Evolutionary conservation across 2,888 invertebrate species (phyloP).

Genomic region (Harpalus rubripes): DNA sequence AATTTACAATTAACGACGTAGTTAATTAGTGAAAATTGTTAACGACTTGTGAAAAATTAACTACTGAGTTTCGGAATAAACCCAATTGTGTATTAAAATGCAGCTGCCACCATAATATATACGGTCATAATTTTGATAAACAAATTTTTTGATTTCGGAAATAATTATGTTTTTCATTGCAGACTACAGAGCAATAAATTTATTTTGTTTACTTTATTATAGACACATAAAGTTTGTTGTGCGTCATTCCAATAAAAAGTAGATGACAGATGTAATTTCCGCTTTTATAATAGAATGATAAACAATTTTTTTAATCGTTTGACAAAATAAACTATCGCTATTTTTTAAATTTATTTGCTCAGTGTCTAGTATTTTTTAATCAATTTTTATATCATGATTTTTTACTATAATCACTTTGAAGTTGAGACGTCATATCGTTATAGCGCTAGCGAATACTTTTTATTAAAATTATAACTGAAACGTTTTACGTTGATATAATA

Average conservation of each 20-base stretch:
- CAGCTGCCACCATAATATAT: background rate
- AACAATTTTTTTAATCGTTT: background rate
- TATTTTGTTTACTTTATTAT: constrained; percentile 1
- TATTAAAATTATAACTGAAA: no score
- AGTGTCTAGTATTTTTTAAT: no score
- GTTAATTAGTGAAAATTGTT: no score
- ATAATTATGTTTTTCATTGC: background rate
- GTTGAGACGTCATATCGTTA: no score
- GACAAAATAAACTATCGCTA: background rate
- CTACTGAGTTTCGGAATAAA: background rate
- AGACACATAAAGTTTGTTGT: background rate
- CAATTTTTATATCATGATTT: no score
- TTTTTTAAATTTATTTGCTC: background rate
- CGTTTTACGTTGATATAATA: no score
- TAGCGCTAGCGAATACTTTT: no score
- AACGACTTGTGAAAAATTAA: no score
- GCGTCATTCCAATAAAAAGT: background rate
- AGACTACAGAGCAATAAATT: background rate
- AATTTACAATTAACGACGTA: no score
- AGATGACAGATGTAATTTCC: background rate
- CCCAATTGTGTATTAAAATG: background rate
- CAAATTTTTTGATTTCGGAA: background rate
- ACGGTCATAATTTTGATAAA: background rate
- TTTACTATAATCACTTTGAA: no score
- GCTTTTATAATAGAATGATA: background rate